phyloP scores from a whole-genome alignment of 2,113 vertebrate species.

The Isichthys henryi region DNA sequence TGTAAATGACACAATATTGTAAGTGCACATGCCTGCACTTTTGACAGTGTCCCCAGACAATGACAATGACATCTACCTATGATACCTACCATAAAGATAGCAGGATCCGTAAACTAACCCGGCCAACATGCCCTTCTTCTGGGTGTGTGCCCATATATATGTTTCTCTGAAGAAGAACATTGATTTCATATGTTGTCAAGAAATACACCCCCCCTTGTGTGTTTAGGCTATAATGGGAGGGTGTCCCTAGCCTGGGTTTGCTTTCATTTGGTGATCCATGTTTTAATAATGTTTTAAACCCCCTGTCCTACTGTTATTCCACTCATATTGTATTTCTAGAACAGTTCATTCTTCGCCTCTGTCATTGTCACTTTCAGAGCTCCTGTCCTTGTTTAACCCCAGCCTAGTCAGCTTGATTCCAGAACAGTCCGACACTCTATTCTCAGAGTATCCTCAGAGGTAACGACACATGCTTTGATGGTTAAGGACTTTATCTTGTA shows the following conservation, averaged over 20 bases:
- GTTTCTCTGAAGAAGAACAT: background rate
- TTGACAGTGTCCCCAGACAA: background rate
- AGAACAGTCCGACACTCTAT: slow-evolving; percentile 8
- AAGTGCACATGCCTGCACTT: background rate
- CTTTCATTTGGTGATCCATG: background rate
- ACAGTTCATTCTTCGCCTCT: background rate
- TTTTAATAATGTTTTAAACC: background rate
- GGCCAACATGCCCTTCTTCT: background rate
- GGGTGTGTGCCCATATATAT: background rate
- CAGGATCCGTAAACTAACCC: background rate
- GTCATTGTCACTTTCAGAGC: slow-evolving; percentile 37
- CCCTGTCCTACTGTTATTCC: background rate
- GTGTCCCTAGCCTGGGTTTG: background rate
- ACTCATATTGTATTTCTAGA: background rate
- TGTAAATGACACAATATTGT: background rate
- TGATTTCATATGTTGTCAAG: background rate
- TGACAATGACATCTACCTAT: background rate
- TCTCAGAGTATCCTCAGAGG: slow-evolving; percentile 35
- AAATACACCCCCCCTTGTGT: background rate
- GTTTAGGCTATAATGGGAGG: background rate
- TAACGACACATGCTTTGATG: slow-evolving; percentile 23
- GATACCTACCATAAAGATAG: slow-evolving; percentile 9
- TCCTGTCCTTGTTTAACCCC: slow-evolving; percentile 57
- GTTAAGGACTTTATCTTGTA: background rate
- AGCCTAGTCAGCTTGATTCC: slow-evolving; percentile 28